A percentile compares a stretch with the other conserved stretches of the same genome.
Conservation (phyloP, 1,140 invertebrate species). For the Parasteatoda tepidariorum region DNA sequence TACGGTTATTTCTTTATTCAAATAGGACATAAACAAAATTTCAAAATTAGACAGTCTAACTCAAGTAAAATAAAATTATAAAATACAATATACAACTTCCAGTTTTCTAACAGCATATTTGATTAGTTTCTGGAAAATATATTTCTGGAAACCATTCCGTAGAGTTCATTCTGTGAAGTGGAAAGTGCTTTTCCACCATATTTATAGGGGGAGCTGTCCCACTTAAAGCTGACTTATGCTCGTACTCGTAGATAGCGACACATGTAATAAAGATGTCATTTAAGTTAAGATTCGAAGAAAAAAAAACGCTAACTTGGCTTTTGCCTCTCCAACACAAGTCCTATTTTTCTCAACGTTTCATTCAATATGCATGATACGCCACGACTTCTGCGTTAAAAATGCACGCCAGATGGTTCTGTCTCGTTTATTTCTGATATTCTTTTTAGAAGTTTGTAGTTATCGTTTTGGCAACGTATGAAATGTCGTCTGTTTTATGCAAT, state of each 20-base stretch:
- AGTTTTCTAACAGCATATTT: background rate
- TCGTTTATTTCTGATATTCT: background rate
- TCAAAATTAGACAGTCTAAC: too few species aligned
- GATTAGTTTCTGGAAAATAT: background rate
- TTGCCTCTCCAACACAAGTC: background rate
- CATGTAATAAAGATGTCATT: conserved; percentile 47
- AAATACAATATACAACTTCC: background rate
- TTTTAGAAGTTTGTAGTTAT: background rate
- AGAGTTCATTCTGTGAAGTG: background rate
- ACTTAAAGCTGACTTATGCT: conserved; percentile 18
- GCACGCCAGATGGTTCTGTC: conserved; percentile 21
- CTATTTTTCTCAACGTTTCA: conserved; percentile 28
- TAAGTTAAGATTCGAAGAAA: conserved; percentile 18
- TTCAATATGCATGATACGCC: conserved; percentile 36
- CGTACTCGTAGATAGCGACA: conserved; percentile 13
- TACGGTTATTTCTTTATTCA: too few species aligned
- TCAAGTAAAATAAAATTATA: too few species aligned
- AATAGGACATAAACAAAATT: too few species aligned
- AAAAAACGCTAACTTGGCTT: conserved; percentile 5
- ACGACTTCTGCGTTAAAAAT: conserved; percentile 33
- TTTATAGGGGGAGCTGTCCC: background rate
- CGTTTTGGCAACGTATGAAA: conserved; percentile 4
- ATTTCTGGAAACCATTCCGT: background rate
- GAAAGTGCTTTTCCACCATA: background rate
- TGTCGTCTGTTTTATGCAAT: too few species aligned